Conservation (phyloP, 2,113 vertebrate species). For the Ardeotis arabs region DNA sequence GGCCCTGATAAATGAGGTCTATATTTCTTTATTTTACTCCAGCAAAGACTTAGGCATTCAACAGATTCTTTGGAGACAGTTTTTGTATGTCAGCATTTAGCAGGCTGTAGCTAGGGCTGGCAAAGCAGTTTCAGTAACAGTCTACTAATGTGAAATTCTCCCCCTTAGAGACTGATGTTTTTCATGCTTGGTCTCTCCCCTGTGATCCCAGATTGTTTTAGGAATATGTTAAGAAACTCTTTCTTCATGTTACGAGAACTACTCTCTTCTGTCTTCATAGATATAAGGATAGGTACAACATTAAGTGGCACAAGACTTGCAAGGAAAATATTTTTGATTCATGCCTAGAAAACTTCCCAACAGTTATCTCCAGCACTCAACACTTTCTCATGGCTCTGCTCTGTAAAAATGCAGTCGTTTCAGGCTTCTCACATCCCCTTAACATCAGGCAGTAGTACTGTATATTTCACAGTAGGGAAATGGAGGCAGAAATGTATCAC, state of each 20-base stretch:
- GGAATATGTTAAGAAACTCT: background rate
- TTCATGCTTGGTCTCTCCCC: background rate
- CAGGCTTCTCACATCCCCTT: background rate
- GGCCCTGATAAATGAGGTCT: constrained; percentile 22
- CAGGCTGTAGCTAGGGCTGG: background rate
- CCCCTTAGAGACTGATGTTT: background rate
- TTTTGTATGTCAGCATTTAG: constrained; percentile 23
- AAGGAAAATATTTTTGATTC: background rate
- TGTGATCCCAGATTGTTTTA: background rate
- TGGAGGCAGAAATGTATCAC: background rate
- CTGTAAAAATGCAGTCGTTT: background rate
- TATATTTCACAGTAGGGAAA: background rate
- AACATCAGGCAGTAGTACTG: background rate
- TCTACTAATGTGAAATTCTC: background rate
- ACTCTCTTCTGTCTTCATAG: background rate
- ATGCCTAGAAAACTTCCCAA: background rate
- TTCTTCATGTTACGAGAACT: background rate
- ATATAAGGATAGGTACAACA: background rate
- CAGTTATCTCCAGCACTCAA: background rate
- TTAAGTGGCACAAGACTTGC: background rate
- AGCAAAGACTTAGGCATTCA: background rate
- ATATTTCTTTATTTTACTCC: constrained; percentile 32
- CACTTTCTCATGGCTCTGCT: background rate
- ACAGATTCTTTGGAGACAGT: background rate
- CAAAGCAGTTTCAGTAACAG: background rate